Conservation (phyloP, 1,140 invertebrate species). For the Lepidurus packardi region DNA sequence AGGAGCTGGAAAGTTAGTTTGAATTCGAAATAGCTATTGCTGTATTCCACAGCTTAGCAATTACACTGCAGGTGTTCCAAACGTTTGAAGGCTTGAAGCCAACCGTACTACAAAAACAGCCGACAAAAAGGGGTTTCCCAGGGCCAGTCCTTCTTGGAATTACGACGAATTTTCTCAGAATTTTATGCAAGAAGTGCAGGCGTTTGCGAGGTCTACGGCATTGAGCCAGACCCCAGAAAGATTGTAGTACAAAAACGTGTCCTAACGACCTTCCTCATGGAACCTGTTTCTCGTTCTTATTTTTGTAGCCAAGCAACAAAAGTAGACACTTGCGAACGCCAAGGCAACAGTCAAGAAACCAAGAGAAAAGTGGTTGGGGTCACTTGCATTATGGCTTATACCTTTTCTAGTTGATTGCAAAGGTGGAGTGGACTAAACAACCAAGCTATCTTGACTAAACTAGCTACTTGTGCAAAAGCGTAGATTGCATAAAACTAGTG, state of each 20-base stretch:
- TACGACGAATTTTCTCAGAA: not conserved
- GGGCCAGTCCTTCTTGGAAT: not conserved
- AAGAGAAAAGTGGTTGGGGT: not conserved
- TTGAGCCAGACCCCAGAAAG: not conserved
- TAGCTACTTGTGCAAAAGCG: not conserved
- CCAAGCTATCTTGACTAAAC: not conserved
- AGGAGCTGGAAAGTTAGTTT: not conserved
- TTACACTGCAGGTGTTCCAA: not conserved
- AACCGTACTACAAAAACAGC: not conserved
- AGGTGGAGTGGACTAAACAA: not conserved
- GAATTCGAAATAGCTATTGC: not conserved
- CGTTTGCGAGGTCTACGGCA: constrained; percentile 10
- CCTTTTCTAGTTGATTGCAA: not conserved
- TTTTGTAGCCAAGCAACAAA: not conserved
- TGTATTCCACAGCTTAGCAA: not conserved
- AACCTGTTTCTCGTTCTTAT: not conserved
- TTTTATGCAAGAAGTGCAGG: not conserved
- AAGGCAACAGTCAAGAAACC: not conserved
- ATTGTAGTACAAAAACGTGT: constrained; percentile 19
- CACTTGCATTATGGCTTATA: not conserved
- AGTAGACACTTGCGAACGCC: not conserved
- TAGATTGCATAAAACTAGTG: not conserved
- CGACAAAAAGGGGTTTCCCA: not conserved
- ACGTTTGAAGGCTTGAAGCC: not conserved
- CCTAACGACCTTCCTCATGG: constrained; percentile 6